phyloP scores from a whole-genome alignment of 2,888 invertebrate genomes.

The Protodeltote pygarga region DNA sequence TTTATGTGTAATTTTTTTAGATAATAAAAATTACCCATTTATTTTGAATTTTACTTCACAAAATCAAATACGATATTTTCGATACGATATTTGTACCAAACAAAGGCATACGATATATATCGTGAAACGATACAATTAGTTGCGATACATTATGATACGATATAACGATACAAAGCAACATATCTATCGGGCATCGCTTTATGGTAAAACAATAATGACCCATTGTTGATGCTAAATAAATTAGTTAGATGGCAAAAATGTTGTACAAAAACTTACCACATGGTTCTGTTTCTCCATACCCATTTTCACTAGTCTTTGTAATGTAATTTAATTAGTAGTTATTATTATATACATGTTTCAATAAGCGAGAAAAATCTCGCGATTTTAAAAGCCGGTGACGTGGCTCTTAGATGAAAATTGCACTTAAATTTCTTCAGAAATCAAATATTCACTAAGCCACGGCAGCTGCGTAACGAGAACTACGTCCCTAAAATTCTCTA shows the following conservation, averaged over 20 bases:
- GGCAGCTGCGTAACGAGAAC: conserved; percentile 11
- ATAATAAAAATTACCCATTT: too few species aligned
- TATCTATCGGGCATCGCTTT: too few species aligned
- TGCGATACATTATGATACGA: too few species aligned
- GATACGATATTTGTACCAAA: too few species aligned
- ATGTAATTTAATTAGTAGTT: background rate
- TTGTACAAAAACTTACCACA: conserved; percentile 57
- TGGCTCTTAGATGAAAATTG: conserved; percentile 17
- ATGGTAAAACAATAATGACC: too few species aligned
- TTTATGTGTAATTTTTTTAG: too few species aligned
- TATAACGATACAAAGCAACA: too few species aligned
- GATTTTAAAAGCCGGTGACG: conserved; percentile 20
- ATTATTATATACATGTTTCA: conserved; percentile 14
- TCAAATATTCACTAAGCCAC: conserved; percentile 24
- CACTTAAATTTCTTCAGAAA: conserved; percentile 19
- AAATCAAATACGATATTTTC: too few species aligned
- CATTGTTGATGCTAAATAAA: too few species aligned
- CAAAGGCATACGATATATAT: too few species aligned
- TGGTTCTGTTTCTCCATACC: conserved; percentile 69
- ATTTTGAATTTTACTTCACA: too few species aligned
- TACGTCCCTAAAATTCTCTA: conserved; percentile 33
- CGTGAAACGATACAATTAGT: too few species aligned
- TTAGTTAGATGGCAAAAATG: background rate
- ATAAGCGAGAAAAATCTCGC: background rate
- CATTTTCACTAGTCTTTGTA: conserved; percentile 56